A percentile compares a stretch with the other conserved stretches of the same genome.
Evolutionary conservation across 2,113 vertebrate genomes (phyloP).

Genomic region (Cephalopholis sonnerati): DNA sequence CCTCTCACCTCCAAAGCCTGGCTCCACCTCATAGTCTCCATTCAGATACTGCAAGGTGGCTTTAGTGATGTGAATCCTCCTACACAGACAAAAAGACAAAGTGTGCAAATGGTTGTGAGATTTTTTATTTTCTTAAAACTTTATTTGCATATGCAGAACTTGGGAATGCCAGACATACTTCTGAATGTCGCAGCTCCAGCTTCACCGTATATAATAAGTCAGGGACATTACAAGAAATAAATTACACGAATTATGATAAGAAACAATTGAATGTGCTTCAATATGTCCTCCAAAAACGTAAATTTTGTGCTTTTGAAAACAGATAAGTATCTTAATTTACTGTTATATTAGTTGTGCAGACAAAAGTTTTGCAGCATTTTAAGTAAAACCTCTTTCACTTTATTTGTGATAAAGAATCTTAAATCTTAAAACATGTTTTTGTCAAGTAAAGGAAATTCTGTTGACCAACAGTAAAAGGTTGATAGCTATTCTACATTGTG

Average conservation of each 20-base stretch:
- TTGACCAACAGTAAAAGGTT: no score
- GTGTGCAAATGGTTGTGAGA: neutral
- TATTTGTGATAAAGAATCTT: neutral
- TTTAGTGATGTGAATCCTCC: conserved; percentile 96
- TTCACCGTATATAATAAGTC: neutral
- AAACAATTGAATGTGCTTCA: neutral
- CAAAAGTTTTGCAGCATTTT: neutral
- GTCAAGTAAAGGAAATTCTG: neutral
- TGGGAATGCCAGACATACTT: neutral
- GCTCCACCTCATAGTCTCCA: conserved; percentile 97
- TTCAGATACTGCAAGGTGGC: conserved; percentile 96
- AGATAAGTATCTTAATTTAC: neutral
- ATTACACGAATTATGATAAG: neutral
- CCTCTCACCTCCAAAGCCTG: conserved; percentile 92
- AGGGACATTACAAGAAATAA: neutral
- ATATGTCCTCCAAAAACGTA: no score
- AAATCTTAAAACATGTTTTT: neutral
- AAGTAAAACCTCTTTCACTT: neutral
- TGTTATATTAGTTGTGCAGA: neutral
- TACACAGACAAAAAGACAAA: conserved; percentile 49
- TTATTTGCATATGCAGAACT: neutral
- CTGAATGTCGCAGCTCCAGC: neutral
- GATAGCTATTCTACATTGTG: neutral
- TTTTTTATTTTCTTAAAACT: neutral
- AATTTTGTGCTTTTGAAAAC: no score